Evolutionary conservation across 2,113 vertebrate genomes (phyloP).

Genomic region (Chlorocebus sabaeus): DNA sequence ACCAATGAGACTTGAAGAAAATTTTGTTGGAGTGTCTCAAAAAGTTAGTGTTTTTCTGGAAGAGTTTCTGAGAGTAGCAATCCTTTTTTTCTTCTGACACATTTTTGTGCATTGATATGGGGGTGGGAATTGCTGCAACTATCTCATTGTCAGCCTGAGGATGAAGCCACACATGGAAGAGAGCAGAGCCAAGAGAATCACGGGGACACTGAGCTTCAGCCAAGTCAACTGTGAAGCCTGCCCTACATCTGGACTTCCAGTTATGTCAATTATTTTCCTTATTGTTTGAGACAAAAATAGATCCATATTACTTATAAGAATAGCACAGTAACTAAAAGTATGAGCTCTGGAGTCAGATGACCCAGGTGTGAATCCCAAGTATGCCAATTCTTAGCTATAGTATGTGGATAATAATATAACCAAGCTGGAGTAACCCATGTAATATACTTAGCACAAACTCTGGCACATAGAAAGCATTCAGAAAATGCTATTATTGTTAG

Average conservation of each 20-base stretch:
- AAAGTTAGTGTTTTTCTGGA: background rate
- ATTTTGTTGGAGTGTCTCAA: background rate
- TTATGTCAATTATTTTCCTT: background rate
- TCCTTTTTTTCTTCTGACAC: background rate
- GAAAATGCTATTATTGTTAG: background rate
- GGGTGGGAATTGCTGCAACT: background rate
- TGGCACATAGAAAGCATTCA: background rate
- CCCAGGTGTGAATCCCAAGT: background rate
- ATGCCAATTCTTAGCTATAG: background rate
- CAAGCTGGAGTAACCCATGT: background rate
- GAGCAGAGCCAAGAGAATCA: background rate
- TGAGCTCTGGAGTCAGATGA: background rate
- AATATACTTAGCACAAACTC: background rate
- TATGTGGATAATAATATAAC: background rate
- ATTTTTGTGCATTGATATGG: background rate
- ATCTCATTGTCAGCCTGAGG: background rate
- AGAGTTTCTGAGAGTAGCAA: background rate
- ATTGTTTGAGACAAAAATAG: constrained; percentile 20
- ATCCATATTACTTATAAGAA: background rate
- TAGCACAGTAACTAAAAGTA: background rate
- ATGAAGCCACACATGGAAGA: background rate
- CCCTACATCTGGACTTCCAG: background rate
- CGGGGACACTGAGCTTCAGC: background rate
- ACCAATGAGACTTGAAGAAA: background rate
- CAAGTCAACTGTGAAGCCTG: background rate